These are phyloP conservation scores for Willisornis vidua DNA, from an alignment of 2,113 vertebrate genomes.

Conservation along the genomic window DNA sequence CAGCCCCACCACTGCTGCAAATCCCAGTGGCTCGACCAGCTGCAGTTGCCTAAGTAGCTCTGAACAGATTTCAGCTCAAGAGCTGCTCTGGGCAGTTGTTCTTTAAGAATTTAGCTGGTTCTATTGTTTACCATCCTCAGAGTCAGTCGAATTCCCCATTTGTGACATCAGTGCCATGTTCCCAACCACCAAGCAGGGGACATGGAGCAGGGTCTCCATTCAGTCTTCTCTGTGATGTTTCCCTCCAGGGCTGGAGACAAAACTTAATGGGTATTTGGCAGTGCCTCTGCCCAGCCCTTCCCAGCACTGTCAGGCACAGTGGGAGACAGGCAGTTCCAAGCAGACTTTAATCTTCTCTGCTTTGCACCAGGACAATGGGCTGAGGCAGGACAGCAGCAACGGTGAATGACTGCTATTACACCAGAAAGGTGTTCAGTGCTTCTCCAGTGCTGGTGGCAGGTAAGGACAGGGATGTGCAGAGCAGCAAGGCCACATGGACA, in stretches of 20 bases:
- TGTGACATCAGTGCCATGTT: conserved; percentile 13
- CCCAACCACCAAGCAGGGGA: background rate
- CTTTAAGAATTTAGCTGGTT: background rate
- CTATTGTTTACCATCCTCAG: background rate
- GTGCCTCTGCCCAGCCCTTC: background rate
- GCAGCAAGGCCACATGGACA: background rate
- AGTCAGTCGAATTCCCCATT: background rate
- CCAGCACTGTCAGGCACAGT: background rate
- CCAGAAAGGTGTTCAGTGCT: background rate
- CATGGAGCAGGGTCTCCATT: background rate
- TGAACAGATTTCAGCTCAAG: background rate
- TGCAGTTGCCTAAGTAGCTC: background rate
- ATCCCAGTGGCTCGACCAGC: fast-evolving
- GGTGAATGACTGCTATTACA: too few species aligned
- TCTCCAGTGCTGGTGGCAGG: background rate
- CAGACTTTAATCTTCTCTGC: background rate
- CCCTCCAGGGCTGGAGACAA: conserved; percentile 1
- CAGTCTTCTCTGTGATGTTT: background rate
- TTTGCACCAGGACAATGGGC: background rate
- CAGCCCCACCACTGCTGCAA: background rate
- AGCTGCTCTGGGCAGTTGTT: background rate
- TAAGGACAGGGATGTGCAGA: background rate
- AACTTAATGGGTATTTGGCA: background rate
- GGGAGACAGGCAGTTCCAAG: background rate
- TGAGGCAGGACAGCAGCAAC: background rate